Evolutionary conservation across 2,888 invertebrate species (phyloP).

Genomic region (Choristoneura rosaceana): DNA sequence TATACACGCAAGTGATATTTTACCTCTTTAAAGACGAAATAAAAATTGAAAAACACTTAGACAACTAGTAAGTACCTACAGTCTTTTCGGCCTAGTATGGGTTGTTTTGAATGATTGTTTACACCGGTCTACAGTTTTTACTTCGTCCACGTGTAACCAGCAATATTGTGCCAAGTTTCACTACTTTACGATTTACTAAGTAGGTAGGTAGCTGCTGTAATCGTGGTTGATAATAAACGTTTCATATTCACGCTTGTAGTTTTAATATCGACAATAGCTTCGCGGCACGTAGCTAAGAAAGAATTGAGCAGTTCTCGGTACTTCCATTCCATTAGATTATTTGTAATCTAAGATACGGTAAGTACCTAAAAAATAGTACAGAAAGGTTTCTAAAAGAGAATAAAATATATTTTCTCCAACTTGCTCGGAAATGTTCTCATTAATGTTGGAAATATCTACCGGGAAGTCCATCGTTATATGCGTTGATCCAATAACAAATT

Average conservation of each 20-base stretch:
- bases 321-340: too few species aligned
- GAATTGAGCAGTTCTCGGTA: too few species aligned
- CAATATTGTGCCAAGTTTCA: constrained; percentile 73
- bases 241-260: constrained; percentile 65
- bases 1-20: constrained; percentile 28
- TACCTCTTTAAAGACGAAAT: constrained; percentile 11
- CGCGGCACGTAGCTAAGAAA: neutral
- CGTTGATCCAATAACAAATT: too few species aligned
- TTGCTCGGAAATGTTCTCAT: too few species aligned
- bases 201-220: constrained; percentile 32
- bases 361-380: too few species aligned
- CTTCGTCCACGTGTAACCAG: constrained; percentile 52
- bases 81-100: neutral
- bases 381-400: too few species aligned
- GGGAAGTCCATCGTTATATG: too few species aligned
- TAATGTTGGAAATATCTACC: too few species aligned
- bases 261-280: constrained; percentile 21
- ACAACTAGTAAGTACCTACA: too few species aligned
- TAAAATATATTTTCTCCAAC: too few species aligned
- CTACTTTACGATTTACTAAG: constrained; percentile 10
- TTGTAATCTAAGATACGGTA: too few species aligned
- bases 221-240: constrained; percentile 75
- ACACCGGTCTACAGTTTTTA: constrained; percentile 37
- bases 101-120: too few species aligned
- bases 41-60: neutral